Evolutionary conservation across 2,797 vertebrate species (phyloP).

Genomic region (Melopsittacus undulatus): DNA sequence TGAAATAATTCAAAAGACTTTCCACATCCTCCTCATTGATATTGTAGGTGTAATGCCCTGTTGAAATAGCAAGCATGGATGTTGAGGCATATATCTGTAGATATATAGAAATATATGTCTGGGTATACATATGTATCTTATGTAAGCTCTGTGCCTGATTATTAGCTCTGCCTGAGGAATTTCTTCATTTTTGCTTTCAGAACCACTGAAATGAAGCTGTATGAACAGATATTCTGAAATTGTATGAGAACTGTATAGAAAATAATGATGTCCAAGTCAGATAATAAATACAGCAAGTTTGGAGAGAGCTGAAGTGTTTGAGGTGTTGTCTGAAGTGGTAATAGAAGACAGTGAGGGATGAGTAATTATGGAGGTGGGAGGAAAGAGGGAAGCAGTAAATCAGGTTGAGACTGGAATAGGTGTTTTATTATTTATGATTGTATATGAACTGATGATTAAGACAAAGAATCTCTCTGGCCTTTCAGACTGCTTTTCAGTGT

Average conservation of each 20-base stretch:
- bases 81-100: neutral
- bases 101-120: neutral
- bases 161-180: neutral
- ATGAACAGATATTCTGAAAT: neutral
- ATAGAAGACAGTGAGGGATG: constrained; percentile 49
- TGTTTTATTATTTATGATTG: constrained; percentile 53
- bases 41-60: neutral
- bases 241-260: neutral
- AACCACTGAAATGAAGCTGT: neutral
- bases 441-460: constrained; percentile 48
- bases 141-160: neutral
- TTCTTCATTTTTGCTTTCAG: neutral
- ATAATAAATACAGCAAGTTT: neutral
- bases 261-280: neutral
- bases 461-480: constrained; percentile 26
- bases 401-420: constrained; percentile 35
- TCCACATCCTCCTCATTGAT: neutral
- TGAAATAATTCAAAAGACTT: neutral
- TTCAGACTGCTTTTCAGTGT: neutral
- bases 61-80: neutral
- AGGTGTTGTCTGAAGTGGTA: constrained; percentile 36
- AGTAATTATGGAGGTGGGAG: constrained; percentile 46
- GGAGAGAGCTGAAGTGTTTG: constrained; percentile 14
- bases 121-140: neutral
- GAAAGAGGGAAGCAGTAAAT: constrained; percentile 42